These are phyloP conservation scores for Cyanocitta stelleri DNA, from an alignment of 2,113 vertebrate genomes.

Conservation along the genomic window DNA sequence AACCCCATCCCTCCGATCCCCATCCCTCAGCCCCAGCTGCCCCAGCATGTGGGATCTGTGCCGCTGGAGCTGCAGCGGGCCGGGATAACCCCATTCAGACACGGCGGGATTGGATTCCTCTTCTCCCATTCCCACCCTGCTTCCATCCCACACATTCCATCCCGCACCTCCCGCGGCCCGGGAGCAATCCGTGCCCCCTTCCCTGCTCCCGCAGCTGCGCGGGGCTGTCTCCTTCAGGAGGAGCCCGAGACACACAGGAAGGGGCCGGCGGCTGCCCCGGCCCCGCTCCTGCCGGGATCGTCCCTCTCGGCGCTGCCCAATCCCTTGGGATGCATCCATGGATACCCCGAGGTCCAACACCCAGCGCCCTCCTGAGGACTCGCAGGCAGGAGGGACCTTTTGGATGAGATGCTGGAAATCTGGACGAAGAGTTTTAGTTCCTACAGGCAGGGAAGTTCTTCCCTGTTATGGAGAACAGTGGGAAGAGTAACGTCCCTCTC, in stretches of 20 bases:
- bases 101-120: accelerated
- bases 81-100: not conserved
- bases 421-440: not conserved
- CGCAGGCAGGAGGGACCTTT: not conserved
- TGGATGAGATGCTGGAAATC: not conserved
- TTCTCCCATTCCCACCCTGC: not conserved
- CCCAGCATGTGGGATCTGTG: not conserved
- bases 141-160: not conserved
- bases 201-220: not conserved
- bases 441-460: not conserved
- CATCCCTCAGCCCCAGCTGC: not conserved
- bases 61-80: not conserved
- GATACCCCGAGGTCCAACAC: not conserved
- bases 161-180: not conserved
- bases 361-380: not conserved
- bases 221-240: conserved; percentile 48
- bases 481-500: not conserved
- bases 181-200: not conserved
- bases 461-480: not conserved
- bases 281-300: not conserved
- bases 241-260: conserved; percentile 20
- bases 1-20: not conserved
- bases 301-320: not conserved
- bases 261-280: not conserved
- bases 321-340: not conserved